phyloP scores from a whole-genome alignment of 2,113 vertebrate species.

The Lagopus muta region DNA sequence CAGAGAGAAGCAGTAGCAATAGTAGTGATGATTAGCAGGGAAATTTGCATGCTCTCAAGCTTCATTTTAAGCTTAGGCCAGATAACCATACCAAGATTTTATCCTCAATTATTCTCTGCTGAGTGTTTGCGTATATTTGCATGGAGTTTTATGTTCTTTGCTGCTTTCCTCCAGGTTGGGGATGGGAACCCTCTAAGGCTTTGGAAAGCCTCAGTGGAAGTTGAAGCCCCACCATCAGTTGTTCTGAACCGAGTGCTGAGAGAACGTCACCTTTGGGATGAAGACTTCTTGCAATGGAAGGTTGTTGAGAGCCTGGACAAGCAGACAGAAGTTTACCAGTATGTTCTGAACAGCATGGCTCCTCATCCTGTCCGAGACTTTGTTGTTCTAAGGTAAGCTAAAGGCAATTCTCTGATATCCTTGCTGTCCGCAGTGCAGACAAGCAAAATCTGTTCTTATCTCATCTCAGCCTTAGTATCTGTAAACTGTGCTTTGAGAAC shows the following conservation, averaged over 20 bases:
- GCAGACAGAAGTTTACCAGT: constrained; percentile 95
- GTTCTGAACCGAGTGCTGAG: constrained; percentile 93
- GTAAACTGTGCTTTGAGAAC: not conserved
- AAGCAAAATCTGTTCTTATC: not conserved
- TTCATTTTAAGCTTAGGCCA: not conserved
- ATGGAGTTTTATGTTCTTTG: not conserved
- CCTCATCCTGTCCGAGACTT: constrained; percentile 95
- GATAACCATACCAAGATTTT: not conserved
- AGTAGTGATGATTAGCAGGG: not conserved
- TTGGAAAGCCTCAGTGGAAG: constrained; percentile 93
- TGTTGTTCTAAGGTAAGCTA: constrained; percentile 89
- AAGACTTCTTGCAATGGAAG: constrained; percentile 96
- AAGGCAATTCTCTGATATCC: not conserved
- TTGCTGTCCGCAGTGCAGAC: not conserved
- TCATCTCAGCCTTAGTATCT: not conserved
- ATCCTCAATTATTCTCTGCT: not conserved
- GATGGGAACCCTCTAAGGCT: constrained; percentile 91
- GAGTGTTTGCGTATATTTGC: not conserved
- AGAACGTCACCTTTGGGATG: constrained; percentile 96
- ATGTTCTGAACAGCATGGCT: constrained; percentile 92
- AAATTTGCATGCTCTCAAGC: not conserved
- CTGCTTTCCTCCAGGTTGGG: constrained; percentile 83
- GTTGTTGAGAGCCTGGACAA: constrained; percentile 91
- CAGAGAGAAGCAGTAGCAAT: not conserved
- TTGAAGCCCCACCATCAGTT: constrained; percentile 93